phyloP scores from a whole-genome alignment of 2,113 vertebrate genomes.

The Neodontobutis hainanensis region DNA sequence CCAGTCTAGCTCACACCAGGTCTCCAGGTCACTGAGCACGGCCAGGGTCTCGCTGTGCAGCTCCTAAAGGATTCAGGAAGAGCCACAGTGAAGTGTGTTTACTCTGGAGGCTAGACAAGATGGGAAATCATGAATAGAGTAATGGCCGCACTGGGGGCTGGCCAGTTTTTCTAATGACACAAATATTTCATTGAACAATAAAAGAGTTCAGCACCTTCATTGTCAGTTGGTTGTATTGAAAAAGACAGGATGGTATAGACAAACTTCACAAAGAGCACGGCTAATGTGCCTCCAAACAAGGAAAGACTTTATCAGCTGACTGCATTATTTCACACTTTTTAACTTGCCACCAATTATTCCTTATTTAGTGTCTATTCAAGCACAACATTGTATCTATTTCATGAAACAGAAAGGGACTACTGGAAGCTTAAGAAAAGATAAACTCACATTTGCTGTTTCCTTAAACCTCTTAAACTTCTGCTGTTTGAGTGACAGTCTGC shows the following conservation, averaged over 20 bases:
- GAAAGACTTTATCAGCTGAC: too few species aligned
- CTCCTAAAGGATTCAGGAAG: conserved; percentile 61
- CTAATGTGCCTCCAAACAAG: too few species aligned
- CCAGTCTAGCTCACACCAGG: conserved; percentile 78
- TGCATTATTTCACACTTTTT: too few species aligned
- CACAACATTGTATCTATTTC: too few species aligned
- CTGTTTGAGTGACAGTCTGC: conserved; percentile 79
- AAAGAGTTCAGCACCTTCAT: conserved; percentile 11
- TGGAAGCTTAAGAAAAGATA: neutral
- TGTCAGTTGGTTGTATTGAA: neutral
- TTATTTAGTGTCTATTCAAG: too few species aligned
- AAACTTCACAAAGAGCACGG: neutral
- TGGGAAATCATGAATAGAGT: conserved; percentile 7
- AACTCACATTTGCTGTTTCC: conserved; percentile 75
- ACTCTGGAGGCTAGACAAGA: conserved; percentile 6
- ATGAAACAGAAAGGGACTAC: too few species aligned
- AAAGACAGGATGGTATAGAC: neutral
- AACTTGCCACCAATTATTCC: too few species aligned
- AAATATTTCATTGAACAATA: conserved; percentile 1
- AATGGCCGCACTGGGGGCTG: conserved; percentile 2
- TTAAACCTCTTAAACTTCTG: conserved; percentile 79
- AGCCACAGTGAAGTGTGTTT: conserved; percentile 24
- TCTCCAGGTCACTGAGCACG: conserved; percentile 72
- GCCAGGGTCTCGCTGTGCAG: conserved; percentile 76
- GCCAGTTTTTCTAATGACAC: neutral